phyloP scores from a whole-genome alignment of 2,113 vertebrate species.

The Ariopsis seemanni region DNA sequence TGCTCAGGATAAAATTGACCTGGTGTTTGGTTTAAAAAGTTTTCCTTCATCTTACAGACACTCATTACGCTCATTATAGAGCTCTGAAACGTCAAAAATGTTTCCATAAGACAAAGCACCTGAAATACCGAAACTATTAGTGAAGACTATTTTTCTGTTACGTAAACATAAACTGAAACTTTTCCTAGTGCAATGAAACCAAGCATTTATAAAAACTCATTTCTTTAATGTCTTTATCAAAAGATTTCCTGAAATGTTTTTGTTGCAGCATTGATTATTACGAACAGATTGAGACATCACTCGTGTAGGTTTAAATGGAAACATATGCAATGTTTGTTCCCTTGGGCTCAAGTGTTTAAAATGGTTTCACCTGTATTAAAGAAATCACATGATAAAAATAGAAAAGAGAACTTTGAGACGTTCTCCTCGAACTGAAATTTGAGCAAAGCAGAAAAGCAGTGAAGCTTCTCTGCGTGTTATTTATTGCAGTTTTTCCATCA shows the following conservation, averaged over 20 bases:
- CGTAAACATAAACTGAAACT: background rate
- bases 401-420: too few species aligned
- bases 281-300: background rate
- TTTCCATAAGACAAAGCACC: background rate
- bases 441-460: background rate
- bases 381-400: too few species aligned
- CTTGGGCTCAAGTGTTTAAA: background rate
- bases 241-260: background rate
- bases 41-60: background rate
- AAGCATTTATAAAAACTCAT: background rate
- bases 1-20: background rate
- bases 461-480: conserved; percentile 25
- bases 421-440: background rate
- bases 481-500: conserved; percentile 73
- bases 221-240: too few species aligned
- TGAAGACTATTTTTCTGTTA: background rate
- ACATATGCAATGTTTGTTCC: background rate
- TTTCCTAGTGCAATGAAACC: background rate
- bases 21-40: background rate
- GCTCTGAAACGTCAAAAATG: background rate
- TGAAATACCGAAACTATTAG: background rate
- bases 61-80: background rate
- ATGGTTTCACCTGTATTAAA: background rate
- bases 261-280: background rate
- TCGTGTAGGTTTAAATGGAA: background rate